Evolutionary conservation across 2,888 invertebrate genomes (phyloP), one percentile per base, ranked within the genome.

Genomic region (Oconnorella tubifera): DNA sequence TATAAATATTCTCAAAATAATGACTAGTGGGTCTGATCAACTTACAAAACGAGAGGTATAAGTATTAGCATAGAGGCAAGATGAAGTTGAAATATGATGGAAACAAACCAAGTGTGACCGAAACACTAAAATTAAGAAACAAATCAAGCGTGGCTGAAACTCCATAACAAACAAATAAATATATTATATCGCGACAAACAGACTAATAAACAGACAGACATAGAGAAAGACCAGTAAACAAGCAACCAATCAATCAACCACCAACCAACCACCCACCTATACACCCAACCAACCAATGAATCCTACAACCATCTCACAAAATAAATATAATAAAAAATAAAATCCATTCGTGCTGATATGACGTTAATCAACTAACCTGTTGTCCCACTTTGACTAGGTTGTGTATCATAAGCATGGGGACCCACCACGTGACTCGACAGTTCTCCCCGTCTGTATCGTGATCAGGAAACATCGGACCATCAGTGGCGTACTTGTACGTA

Each of bases 361-460:
- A n/a, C n/a, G n/a, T n/a, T n/a, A n/a, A n/a, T n/a, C n/a, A n/a
- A n/a, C 29, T 32, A 60, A 76, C 77, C 72, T 67, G 67, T 25
- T 70, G 49, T 56, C 76, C 65, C 0, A 62, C 65, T 2, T 71
- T 63, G 4, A 75, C 74, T 4, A 80, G 68, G 65, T 80, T 79
- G 71, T 77, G 77, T 25, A 78, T 53, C 65, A 78, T 77, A 1
- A 79, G 68, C 0, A 79, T 65, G 63, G 78, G 75, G n/a, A 73
- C 71, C 79, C 79, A 79, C 78, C 79, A 80, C 49, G 68, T 70
- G 2, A 59, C 62, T 64, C 69, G 71, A 62, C 80, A 80, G 60
- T 73, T 70, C 4, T 75, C 74, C 0, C 74, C 75, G 3, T 75
- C 71, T 6, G 2, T 2, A 31, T 55, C 57, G 3, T 57, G 23